phyloP scores from a whole-genome alignment of 2,113 vertebrate genomes.

The Tachysurus vachellii region DNA sequence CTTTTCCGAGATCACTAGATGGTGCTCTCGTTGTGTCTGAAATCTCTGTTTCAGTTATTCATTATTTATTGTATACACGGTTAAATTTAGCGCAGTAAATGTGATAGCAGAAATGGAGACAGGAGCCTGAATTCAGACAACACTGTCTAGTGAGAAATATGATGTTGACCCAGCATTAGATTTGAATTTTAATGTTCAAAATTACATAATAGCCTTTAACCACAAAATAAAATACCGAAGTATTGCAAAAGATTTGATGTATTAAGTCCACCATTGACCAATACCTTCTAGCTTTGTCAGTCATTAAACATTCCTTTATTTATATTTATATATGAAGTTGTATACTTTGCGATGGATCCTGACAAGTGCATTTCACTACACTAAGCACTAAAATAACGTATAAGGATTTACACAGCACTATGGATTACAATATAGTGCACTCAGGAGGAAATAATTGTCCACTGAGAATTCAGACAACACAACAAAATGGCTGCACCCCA shows the following conservation, averaged over 20 bases:
- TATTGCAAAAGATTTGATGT: too few species aligned
- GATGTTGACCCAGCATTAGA: not conserved
- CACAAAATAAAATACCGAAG: not conserved
- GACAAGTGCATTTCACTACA: not conserved
- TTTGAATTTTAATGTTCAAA: not conserved
- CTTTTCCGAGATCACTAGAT: conserved; percentile 61
- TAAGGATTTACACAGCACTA: not conserved
- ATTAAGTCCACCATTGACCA: not conserved
- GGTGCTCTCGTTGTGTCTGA: conserved; percentile 54
- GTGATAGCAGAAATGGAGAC: not conserved
- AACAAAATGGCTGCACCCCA: conserved; percentile 6
- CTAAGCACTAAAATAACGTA: not conserved
- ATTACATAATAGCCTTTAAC: not conserved
- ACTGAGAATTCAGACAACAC: conserved; percentile 7
- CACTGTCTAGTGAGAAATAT: not conserved
- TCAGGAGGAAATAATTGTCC: not conserved
- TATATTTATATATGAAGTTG: not conserved
- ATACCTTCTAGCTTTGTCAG: not conserved
- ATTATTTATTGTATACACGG: not conserved
- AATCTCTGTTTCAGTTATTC: not conserved
- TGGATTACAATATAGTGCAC: not conserved
- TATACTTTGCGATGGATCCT: not conserved
- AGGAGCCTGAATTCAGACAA: not conserved
- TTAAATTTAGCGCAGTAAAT: not conserved
- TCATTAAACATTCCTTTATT: not conserved